A percentile compares a stretch with the other conserved stretches of the same genome.
phyloP scores from a whole-genome alignment of 2,113 vertebrate species.

The Monopterus albus region DNA sequence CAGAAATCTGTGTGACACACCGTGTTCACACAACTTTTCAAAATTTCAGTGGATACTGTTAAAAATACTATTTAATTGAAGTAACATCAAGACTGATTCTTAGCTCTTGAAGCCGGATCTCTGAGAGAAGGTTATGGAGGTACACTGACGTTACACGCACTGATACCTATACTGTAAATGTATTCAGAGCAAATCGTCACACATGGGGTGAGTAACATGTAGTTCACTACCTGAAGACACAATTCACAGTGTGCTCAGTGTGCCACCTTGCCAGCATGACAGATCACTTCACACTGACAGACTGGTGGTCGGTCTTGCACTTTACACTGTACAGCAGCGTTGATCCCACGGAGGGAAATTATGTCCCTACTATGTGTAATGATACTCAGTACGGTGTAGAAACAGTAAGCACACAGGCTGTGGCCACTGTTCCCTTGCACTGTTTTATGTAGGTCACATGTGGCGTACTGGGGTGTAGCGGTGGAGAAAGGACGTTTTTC shows the following conservation, averaged over 20 bases:
- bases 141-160: neutral
- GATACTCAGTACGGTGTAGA: slow-evolving; percentile 59
- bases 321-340: slow-evolving; percentile 57
- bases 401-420: slow-evolving; percentile 51
- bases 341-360: slow-evolving; percentile 58
- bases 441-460: slow-evolving; percentile 69
- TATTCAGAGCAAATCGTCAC: slow-evolving; percentile 28
- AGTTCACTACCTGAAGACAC: slow-evolving; percentile 40
- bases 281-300: slow-evolving; percentile 66
- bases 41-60: neutral
- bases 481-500: slow-evolving; percentile 59
- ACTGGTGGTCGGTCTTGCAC: slow-evolving; percentile 60
- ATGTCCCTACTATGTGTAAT: slow-evolving; percentile 58
- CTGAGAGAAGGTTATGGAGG: neutral
- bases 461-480: slow-evolving; percentile 7
- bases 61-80: slow-evolving; percentile 10
- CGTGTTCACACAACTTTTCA: neutral
- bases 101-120: neutral
- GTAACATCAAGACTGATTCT: neutral
- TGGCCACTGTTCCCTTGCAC: slow-evolving; percentile 37
- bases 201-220: slow-evolving; percentile 13
- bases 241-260: slow-evolving; percentile 26
- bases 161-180: slow-evolving; percentile 22
- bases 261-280: slow-evolving; percentile 59
- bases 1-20: neutral